Evolutionary conservation across 2,797 vertebrate genomes (phyloP), one percentile per base, ranked within the genome.

Genomic region (Danio tinwini): DNA sequence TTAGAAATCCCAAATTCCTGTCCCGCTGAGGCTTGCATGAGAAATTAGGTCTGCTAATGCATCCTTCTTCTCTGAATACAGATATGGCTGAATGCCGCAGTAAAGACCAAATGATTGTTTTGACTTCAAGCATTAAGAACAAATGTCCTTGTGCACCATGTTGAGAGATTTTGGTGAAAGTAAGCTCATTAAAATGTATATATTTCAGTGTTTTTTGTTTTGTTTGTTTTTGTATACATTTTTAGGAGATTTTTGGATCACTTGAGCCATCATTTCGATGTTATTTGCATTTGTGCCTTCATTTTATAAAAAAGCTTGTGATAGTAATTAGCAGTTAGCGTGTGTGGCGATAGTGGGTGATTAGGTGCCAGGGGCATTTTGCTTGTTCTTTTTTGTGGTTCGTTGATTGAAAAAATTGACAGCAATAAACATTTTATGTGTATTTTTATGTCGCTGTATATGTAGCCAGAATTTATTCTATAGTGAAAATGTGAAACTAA

Each of bases 61-160:
- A 16, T 49, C 7, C 19, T 49, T 40, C 37, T n/a, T 50, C 19
- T 6, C 6, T 55, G 77, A 78, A 71, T 72, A 64, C 40, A 71
- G 42, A 61, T 13, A 50, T 19, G 13, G 63, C 12, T 39, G 42
- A 68, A 68, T 49, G 52, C 11, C 16, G 17, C 39, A 50, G 37
- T 62, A 52, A 59, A 69, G 16, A 69, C n/a, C 52, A 40, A 47
- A 17, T 76, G 11, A 45, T 37, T 67, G 5, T 40, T 77, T 77
- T 39, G 19, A 49, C 8, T 58, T 50, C 0, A 69, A 42, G 14
- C 63, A 14, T 47, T 9, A 13, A 67, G 21, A 76, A 12, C 40
- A n/a, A n/a, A 76, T 37, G 63, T 67, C 14, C 1, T 61, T 63
- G 45, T 29, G 45, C 3, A 19, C 17, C 9, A 47, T 59, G 59